Evolutionary conservation across 2,888 invertebrate genomes (phyloP).

Genomic region (Pachymerium ferrugineum): DNA sequence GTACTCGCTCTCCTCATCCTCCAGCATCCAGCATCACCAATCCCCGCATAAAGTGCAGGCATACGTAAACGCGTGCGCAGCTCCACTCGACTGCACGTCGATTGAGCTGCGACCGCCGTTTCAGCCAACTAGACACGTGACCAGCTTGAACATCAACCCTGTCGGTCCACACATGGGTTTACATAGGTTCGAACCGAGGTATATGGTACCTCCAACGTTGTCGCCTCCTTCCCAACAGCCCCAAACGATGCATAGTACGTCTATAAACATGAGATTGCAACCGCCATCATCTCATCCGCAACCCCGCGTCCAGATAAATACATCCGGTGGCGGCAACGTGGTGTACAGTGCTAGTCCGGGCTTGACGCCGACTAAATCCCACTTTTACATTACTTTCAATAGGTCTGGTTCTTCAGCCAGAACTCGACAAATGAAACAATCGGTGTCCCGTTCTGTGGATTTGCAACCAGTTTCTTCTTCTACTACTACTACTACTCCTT

Average conservation of each 20-base stretch:
- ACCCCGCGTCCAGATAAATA: constrained; percentile 12
- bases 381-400: constrained; percentile 9
- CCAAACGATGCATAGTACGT: constrained; percentile 29
- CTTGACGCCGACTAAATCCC: neutral
- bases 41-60: constrained; percentile 2
- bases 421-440: neutral
- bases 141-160: constrained; percentile 34
- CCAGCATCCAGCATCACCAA: neutral
- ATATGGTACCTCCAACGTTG: neutral
- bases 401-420: neutral
- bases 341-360: constrained; percentile 4
- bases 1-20: neutral
- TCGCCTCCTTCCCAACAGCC: neutral
- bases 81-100: neutral
- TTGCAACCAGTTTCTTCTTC: neutral
- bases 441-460: neutral
- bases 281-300: neutral
- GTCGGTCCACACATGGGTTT: constrained; percentile 27
- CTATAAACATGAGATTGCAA: constrained; percentile 30
- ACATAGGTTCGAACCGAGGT: neutral
- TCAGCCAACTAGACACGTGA: constrained; percentile 30
- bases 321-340: constrained; percentile 15
- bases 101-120: neutral
- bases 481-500: neutral
- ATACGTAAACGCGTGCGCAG: neutral